Evolutionary conservation across 2,797 vertebrate genomes (phyloP).

Genomic region (Pampus argenteus): DNA sequence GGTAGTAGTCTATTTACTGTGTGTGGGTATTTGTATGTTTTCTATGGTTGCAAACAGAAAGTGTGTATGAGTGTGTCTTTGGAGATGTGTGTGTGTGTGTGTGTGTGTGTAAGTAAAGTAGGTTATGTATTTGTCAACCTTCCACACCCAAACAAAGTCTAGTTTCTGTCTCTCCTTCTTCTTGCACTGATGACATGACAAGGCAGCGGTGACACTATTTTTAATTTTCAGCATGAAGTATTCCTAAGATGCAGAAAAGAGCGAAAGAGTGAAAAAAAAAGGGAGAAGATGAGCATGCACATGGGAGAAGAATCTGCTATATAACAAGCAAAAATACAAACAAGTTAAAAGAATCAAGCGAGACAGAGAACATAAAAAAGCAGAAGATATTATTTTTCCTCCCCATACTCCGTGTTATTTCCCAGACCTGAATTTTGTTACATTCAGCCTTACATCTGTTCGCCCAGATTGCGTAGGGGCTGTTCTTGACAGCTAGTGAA

Average conservation of each 20-base stretch:
- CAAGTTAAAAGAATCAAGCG: constrained; percentile 43
- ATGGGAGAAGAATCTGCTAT: constrained; percentile 45
- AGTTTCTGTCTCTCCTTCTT: constrained; percentile 32
- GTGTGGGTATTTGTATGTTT: constrained; percentile 25
- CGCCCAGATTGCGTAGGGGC: constrained; percentile 88
- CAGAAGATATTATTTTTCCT: constrained; percentile 65
- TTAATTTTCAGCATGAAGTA: constrained; percentile 68
- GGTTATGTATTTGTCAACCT: constrained; percentile 29
- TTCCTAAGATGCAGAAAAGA: constrained; percentile 34
- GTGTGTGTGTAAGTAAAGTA: no score
- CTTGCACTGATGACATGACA: constrained; percentile 60
- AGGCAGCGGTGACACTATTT: constrained; percentile 62
- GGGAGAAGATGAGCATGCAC: constrained; percentile 36
- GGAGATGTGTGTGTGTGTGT: constrained; percentile 2
- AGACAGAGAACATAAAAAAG: constrained; percentile 43
- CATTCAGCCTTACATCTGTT: constrained; percentile 89
- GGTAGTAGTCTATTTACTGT: constrained; percentile 23
- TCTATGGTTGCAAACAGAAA: constrained; percentile 9
- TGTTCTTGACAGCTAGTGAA: constrained; percentile 89
- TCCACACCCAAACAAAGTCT: constrained; percentile 21
- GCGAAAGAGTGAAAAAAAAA: constrained; percentile 7
- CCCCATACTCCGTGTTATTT: constrained; percentile 76
- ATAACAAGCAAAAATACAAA: constrained; percentile 60
- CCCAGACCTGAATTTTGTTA: constrained; percentile 90
- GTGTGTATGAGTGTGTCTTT: constrained; percentile 2